Percentiles rank a stretch among this genome's conserved stretches.
These are phyloP conservation scores for Melinopterus prodromus DNA, from an alignment of 2,888 invertebrate genomes.

Conservation along the genomic window DNA sequence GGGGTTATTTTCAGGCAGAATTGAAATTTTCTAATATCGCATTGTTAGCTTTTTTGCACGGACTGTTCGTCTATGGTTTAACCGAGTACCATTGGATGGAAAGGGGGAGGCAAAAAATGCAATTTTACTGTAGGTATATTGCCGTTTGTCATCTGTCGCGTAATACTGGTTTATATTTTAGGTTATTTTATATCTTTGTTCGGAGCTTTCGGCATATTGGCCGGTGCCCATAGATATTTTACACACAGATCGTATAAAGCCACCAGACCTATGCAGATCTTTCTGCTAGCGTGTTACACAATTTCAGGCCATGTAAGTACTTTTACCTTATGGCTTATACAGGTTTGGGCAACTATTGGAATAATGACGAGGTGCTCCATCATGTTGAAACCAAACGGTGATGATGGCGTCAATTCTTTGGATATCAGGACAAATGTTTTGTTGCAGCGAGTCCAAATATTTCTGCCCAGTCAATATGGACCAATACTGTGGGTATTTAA, in stretches of 20 bases:
- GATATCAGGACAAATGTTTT: too few species aligned
- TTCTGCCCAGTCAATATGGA: too few species aligned
- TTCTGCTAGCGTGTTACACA: conserved; percentile 69
- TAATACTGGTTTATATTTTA: conserved; percentile 21
- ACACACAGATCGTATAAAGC: conserved; percentile 75
- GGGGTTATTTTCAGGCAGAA: background rate
- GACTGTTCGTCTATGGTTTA: conserved; percentile 53
- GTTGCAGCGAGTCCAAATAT: too few species aligned
- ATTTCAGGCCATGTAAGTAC: conserved; percentile 71
- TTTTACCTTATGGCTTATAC: background rate
- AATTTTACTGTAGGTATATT: conserved; percentile 68
- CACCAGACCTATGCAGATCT: conserved; percentile 66
- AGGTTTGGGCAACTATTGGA: too few species aligned
- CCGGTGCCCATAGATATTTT: conserved; percentile 61
- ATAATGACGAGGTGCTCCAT: background rate
- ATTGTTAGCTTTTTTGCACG: background rate
- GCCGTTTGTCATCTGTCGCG: background rate
- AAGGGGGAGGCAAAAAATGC: conserved; percentile 56
- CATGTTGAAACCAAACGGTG: too few species aligned
- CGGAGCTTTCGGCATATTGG: conserved; percentile 23
- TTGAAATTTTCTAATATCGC: background rate
- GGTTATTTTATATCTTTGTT: background rate
- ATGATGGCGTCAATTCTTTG: too few species aligned
- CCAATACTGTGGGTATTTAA: too few species aligned
- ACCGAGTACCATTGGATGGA: conserved; percentile 50